Evolutionary conservation across 2,797 vertebrate species (phyloP), one percentile per base, ranked within the genome.

Genomic region (Dicrostonyx torquatus): DNA sequence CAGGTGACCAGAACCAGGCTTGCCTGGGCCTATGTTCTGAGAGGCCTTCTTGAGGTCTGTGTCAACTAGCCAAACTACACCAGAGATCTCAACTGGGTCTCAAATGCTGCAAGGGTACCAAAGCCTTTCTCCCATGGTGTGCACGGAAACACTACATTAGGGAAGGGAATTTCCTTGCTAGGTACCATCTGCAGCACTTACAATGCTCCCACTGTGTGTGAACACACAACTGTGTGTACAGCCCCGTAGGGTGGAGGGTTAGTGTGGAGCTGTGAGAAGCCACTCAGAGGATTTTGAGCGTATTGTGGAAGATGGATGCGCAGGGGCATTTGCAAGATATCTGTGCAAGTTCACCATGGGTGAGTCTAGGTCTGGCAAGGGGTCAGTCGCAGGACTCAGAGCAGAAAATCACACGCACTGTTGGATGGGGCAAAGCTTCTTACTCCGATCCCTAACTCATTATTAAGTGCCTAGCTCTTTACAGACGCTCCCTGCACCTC

Each of bases 401-500:
- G 87, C 50, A 0, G 75, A 72, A 9, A 22, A 87, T 15, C 58
- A 2, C 79, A 29, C 26, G 0, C 6, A 45, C 72, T 1, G 53
- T 1, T 1, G 77, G 22, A 40, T 48, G 75, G 85, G 94, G 92
- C 90, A 86, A 70, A 53, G 91, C 86, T 68, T 91, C 88, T 83
- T 48, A 94, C 92, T 93, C 90, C 3, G 96, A 94, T 97, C 97
- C 97, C 96, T 97, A 97, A 97, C 95, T 96, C 95, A 14, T 62
- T 85, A 60, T 86, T 84, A 70, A 89, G 95, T 95, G 85, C 79
- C 87, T 89, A 75, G 96, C 96, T 97, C 97, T 97, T 97, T 97
- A 89, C 94, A 97, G 96, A 97, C 97, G 95, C 96, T 97, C 97
- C 97, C 97, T 97, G 94, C 95, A 90, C 97, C 96, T 95, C 96